phyloP scores from a whole-genome alignment of 2,113 vertebrate genomes.

The Nesogale talazaci region DNA sequence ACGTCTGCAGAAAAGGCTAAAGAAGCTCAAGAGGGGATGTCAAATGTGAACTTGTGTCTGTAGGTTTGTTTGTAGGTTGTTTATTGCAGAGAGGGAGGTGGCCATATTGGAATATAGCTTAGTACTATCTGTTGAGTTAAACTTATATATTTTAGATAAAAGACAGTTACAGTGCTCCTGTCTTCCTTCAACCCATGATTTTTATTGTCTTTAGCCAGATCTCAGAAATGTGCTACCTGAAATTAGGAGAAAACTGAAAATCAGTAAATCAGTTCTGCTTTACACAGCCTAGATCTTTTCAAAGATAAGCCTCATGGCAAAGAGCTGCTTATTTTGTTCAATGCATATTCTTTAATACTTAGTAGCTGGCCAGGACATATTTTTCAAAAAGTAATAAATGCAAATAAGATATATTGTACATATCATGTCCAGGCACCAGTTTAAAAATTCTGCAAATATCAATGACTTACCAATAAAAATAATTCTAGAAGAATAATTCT shows the following conservation, averaged over 20 bases:
- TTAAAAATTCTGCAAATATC: too few relatives aligned
- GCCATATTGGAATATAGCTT: background rate
- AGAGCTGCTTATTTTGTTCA: background rate
- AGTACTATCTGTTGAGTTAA: background rate
- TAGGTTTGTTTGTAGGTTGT: background rate
- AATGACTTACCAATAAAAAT: too few relatives aligned
- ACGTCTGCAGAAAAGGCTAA: background rate
- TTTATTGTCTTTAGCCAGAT: background rate
- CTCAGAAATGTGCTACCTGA: background rate
- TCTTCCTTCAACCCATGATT: background rate
- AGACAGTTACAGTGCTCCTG: background rate
- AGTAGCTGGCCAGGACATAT: too few relatives aligned
- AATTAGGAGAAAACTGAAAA: background rate
- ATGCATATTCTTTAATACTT: background rate
- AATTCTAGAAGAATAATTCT: too few relatives aligned
- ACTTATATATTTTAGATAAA: background rate
- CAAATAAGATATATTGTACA: too few relatives aligned
- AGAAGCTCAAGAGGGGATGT: background rate
- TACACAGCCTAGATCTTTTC: background rate
- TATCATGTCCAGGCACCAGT: too few relatives aligned
- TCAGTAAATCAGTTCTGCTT: background rate
- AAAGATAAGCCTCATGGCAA: background rate
- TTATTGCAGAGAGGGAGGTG: background rate
- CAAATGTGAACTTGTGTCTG: too few relatives aligned
- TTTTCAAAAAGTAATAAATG: too few relatives aligned